phyloP scores from a whole-genome alignment of 2,888 invertebrate genomes.

The Mesochorus sp. region DNA sequence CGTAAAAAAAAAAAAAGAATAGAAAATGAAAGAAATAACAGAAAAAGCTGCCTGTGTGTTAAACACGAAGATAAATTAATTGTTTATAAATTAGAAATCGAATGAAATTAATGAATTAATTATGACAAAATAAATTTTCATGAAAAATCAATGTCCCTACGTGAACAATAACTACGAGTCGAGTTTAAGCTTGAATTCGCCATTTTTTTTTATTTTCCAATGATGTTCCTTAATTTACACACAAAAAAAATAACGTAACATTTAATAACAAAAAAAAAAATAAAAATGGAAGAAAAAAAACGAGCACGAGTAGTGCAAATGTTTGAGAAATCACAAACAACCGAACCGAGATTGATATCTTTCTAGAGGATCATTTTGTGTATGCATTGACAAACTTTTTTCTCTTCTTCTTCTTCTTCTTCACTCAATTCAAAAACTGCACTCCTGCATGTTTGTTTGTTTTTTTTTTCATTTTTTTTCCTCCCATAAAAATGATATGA shows the following conservation, averaged over 20 bases:
- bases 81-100: too few species aligned
- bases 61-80: too few species aligned
- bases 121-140: too few species aligned
- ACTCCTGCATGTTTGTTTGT: constrained; percentile 46
- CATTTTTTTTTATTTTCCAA: not conserved
- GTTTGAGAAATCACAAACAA: constrained; percentile 34
- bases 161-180: too few species aligned
- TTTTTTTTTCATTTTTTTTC: constrained; percentile 40
- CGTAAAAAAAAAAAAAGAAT: not conserved
- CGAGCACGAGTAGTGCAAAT: constrained; percentile 16
- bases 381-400: constrained; percentile 32
- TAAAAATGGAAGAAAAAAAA: constrained; percentile 1
- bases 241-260: constrained; percentile 1
- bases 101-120: too few species aligned
- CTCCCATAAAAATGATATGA: constrained; percentile 82
- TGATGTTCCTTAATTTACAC: not conserved
- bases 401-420: not conserved
- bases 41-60: constrained; percentile 10
- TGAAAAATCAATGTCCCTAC: too few species aligned
- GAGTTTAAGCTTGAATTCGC: constrained; percentile 43
- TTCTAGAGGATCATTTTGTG: constrained; percentile 52
- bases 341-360: constrained; percentile 52
- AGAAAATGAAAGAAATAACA: not conserved
- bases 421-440: constrained; percentile 50
- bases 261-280: not conserved